Base-by-base conservation (phyloP, 2,797 vertebrate genomes). In the Hozukius guyotensis region DNA sequence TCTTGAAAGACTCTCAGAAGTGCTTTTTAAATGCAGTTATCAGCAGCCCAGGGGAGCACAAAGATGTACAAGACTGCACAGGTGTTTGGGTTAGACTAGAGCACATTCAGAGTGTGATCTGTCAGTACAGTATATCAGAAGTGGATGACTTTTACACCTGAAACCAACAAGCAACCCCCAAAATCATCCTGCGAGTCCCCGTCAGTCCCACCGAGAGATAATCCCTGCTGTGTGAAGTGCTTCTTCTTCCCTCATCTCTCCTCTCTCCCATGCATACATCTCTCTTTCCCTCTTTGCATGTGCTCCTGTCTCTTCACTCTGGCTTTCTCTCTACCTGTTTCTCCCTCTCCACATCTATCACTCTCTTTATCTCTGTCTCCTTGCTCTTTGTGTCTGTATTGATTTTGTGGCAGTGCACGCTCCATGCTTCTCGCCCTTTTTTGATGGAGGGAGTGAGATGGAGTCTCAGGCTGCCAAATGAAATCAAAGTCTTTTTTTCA, bases 391-490 rank as follows among this genome's bases (percentile, higher is more conserved):
- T 89, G 89, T 92, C 90, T 78, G 85, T 92, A 96, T 94, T 94
- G 93, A 95, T 95, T 94, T 93, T 92, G 89, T 88, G 90, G 89
- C 92, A 85, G 82, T 75, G 83, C 81, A 85, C 60, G 57, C 91
- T 93, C 91, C 71, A 80, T 83, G 90, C 90, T 91, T 93, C 85
- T 92, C 86, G 78, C 82, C 85, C 92, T 89, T 93, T 49, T 92
- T 90, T 94, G 92, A 95, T 95, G 59, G 91, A 92, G 82, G 83
- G 88, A 93, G 89, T 89, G 91, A 94, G 92, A 93, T 93, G 88
- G 87, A 93, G 91, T 91, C 89, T 91, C 83, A 32, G 88, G 78
- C 91, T 92, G 91, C 92, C 91, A 95, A 93, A 94, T 91, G 81
- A 93, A 95, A 94, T 95, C 93, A 95, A 94, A 96, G 93, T 87